These are phyloP conservation scores for Stramonita haemastoma DNA, from an alignment of 2,888 invertebrate genomes.

Conservation along the genomic window DNA sequence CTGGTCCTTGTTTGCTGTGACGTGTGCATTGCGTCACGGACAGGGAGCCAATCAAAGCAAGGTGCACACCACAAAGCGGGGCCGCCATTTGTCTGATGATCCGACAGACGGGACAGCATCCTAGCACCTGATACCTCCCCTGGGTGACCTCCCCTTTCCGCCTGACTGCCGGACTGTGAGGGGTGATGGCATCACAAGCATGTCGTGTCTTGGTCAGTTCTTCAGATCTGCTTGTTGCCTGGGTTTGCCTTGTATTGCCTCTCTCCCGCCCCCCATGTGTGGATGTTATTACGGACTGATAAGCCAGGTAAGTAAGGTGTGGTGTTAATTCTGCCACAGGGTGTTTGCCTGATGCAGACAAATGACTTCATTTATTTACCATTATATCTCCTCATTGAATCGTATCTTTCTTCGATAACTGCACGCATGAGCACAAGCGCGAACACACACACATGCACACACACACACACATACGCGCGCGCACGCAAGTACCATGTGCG, in stretches of 20 bases:
- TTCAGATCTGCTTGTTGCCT: too few relatives aligned
- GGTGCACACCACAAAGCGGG: not conserved
- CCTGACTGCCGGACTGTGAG: not conserved
- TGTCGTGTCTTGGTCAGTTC: not conserved
- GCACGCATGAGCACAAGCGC: too few relatives aligned
- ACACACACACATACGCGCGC: too few relatives aligned
- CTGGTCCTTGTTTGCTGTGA: not conserved
- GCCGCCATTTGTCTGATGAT: not conserved
- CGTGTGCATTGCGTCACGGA: not conserved
- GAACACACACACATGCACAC: too few relatives aligned
- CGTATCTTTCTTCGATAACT: too few relatives aligned
- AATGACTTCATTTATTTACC: too few relatives aligned
- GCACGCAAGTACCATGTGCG: too few relatives aligned
- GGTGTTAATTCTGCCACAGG: too few relatives aligned
- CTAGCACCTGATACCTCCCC: not conserved
- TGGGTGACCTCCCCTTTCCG: not conserved
- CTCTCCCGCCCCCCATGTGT: not conserved
- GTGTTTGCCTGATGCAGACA: too few relatives aligned
- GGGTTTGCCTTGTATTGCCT: not conserved
- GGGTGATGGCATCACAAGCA: not conserved
- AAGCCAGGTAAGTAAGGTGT: too few relatives aligned
- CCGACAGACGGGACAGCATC: not conserved
- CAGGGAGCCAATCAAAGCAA: slow-evolving; percentile 13
- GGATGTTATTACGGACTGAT: too few relatives aligned
- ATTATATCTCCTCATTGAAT: too few relatives aligned